Evolutionary conservation across 2,888 invertebrate species (phyloP), one percentile per base, ranked within the genome.

Genomic region (Coenonympha arcania): DNA sequence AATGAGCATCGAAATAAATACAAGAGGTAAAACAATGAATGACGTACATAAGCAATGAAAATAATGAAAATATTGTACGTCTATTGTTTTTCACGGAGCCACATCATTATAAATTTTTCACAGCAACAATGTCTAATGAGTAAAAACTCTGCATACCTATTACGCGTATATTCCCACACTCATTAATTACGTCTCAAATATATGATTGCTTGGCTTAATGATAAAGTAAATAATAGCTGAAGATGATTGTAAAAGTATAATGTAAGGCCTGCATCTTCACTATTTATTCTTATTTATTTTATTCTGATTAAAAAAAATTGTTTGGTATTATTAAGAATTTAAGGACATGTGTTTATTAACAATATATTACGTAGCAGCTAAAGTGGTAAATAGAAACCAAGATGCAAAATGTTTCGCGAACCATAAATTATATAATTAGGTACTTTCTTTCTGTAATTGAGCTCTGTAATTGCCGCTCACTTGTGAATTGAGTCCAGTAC

Each of bases 1-100:
- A 84, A 85, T 81, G 82, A 85, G 81, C 76, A 77, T 76, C 64
- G 71, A 70, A 75, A 75, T 77, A 73, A 76, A 77, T 82, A 26
- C 8, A 81, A 80, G 75, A 73, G 70, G 66, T 57, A 62, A 62
- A 73, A 84, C 83, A 83, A 84, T 79, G 60, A 69, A 34, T 34
- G 44, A 44, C 75, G 71, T 78, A 70, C 80, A 76, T 79, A 79
- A 68, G 63, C 64, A 67, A n/a, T n/a, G n/a, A n/a, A n/a, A n/a
- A n/a, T n/a, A n/a, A n/a, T n/a, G n/a, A n/a, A n/a, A 68, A 62
- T 64, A 78, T 77, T 80, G 77, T 79, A 74, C 57, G 51, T 60
- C 76, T 70, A 78, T 83, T 82, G 81, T 82, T 72, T 66, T 56
- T 57, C 54, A 59, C 55, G 54, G 60, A 61, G 60, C 64, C 60